phyloP scores from a whole-genome alignment of 2,797 vertebrate species.

The Babyrousa celebensis region DNA sequence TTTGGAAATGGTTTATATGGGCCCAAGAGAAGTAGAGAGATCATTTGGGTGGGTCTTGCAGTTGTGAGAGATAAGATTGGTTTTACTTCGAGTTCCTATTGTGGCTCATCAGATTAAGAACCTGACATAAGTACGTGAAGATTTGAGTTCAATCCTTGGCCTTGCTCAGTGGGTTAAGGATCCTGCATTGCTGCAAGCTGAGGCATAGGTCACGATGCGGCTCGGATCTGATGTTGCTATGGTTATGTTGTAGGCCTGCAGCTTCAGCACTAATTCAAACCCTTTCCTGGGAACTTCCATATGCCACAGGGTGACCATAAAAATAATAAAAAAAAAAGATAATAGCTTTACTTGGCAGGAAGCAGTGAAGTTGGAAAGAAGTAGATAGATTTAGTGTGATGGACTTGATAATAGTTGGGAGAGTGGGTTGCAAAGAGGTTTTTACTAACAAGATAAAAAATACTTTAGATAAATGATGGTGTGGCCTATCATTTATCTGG shows the following conservation, averaged over 20 bases:
- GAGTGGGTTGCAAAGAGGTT: background rate
- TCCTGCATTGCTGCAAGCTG: too few species aligned
- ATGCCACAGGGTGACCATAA: too few species aligned
- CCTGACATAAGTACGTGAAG: too few species aligned
- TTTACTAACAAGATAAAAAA: constrained; percentile 26
- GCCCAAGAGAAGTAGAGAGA: background rate
- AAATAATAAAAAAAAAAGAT: too few species aligned
- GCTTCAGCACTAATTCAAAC: too few species aligned
- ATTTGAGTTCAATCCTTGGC: too few species aligned
- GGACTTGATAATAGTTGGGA: background rate
- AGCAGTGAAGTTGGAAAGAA: constrained; percentile 1
- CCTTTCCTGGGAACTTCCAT: too few species aligned
- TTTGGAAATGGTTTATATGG: constrained; percentile 3
- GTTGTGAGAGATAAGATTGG: background rate
- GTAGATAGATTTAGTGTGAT: background rate
- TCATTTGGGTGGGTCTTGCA: background rate
- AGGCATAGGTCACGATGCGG: too few species aligned
- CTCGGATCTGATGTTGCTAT: too few species aligned
- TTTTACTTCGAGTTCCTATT: background rate
- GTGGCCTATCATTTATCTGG: background rate
- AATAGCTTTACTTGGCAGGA: background rate
- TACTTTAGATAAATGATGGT: background rate
- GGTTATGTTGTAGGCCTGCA: too few species aligned
- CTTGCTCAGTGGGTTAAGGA: too few species aligned
- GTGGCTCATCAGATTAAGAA: too few species aligned